Conservation (phyloP, 2,888 invertebrate genomes). For the Stomorhina lunata region DNA sequence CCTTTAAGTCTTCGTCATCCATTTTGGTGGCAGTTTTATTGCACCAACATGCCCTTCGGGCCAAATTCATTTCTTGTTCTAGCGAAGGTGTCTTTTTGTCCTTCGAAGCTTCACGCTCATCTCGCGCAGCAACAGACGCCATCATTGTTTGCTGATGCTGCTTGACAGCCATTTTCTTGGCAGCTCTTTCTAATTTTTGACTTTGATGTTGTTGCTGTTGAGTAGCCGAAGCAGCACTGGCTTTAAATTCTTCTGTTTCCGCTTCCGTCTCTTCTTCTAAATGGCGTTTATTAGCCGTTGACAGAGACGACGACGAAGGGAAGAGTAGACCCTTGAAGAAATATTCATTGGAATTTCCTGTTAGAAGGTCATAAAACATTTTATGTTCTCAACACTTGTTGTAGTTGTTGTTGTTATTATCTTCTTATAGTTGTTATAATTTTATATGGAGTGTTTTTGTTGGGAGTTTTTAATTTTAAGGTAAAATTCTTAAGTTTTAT, state of each 20-base stretch:
- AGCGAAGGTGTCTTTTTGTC: slow-evolving; percentile 79
- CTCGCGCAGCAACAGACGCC: slow-evolving; percentile 10
- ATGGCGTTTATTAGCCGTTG: too few species aligned
- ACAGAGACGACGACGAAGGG: too few species aligned
- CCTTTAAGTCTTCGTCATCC: slow-evolving; percentile 37
- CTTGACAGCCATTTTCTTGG: slow-evolving; percentile 47
- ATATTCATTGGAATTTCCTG: slow-evolving; percentile 48
- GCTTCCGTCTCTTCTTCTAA: slow-evolving; percentile 11
- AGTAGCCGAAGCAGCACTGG: slow-evolving; percentile 6
- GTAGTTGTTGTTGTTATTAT: neutral
- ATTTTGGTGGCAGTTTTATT: slow-evolving; percentile 52
- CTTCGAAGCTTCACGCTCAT: slow-evolving; percentile 68
- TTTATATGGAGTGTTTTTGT: slow-evolving; percentile 21
- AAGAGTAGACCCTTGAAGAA: slow-evolving; percentile 48
- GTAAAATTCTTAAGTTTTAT: slow-evolving; percentile 47
- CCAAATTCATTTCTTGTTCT: slow-evolving; percentile 86
- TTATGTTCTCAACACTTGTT: neutral
- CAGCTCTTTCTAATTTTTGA: slow-evolving; percentile 48
- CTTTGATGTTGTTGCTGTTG: slow-evolving; percentile 38
- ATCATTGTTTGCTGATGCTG: slow-evolving; percentile 41
- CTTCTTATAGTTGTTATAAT: neutral
- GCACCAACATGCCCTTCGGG: slow-evolving; percentile 85
- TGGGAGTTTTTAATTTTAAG: neutral
- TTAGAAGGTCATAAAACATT: slow-evolving; percentile 45
- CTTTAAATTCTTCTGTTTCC: slow-evolving; percentile 28